Conservation (phyloP, 2,797 vertebrate genomes). For the Sebastes glaucus region DNA sequence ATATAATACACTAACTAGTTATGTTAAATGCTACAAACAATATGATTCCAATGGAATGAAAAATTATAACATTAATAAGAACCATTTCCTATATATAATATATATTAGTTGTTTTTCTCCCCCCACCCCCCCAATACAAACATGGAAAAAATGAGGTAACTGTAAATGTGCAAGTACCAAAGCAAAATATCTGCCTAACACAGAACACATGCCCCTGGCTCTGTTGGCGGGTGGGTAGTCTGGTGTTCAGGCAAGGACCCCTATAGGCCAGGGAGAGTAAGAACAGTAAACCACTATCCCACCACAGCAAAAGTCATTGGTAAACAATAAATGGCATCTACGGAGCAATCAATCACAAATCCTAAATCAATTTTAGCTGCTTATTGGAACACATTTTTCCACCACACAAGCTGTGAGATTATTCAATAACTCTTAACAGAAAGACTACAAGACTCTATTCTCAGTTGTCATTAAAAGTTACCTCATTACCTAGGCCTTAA, state of each 20-base stretch:
- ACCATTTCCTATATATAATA: constrained; percentile 99
- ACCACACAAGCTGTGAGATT: constrained; percentile 93
- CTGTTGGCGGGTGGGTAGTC: constrained; percentile 86
- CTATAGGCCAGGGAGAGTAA: constrained; percentile 92
- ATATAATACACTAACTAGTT: constrained; percentile 99
- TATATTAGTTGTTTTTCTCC: constrained; percentile 97
- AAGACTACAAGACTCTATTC: constrained; percentile 90
- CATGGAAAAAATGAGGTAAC: constrained; percentile 99
- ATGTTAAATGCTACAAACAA: constrained; percentile 99
- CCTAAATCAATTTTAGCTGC: constrained; percentile 94
- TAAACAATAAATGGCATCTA: constrained; percentile 97
- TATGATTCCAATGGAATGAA: constrained; percentile 99
- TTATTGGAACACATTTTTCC: constrained; percentile 91
- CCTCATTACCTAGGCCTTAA: constrained; percentile 72
- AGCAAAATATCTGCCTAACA: constrained; percentile 97
- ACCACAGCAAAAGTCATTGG: constrained; percentile 96
- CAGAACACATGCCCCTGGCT: constrained; percentile 94
- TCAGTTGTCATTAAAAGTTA: constrained; percentile 65
- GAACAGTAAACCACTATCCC: constrained; percentile 98
- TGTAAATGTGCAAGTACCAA: constrained; percentile 99
- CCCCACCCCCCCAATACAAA: constrained; percentile 94
- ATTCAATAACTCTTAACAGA: constrained; percentile 85
- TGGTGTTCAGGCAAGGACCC: constrained; percentile 86
- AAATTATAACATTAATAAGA: constrained; percentile 99
- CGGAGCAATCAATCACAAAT: constrained; percentile 97